Base-by-base conservation (phyloP, 2,113 vertebrate species). In the Rousettus leschenaultii region DNA sequence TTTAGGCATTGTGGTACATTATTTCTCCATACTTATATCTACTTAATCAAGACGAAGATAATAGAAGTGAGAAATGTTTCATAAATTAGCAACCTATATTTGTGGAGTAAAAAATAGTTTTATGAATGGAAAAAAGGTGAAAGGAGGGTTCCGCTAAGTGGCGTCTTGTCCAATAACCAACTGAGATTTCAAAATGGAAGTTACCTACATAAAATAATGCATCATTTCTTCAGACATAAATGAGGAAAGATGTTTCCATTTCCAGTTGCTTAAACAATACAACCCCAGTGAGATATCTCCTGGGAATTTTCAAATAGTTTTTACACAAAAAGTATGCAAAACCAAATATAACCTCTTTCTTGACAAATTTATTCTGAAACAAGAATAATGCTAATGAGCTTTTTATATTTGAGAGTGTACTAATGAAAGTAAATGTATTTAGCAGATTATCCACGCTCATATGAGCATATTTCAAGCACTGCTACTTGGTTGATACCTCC, bases 161-260 rank as follows among this genome's bases (percentile, higher is more conserved):
- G 53, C n/a, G 24, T 14, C 51, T 75, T 77, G 1, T 5, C 59
- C 35, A 30, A 43, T n/a, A 45, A 82, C 6, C 43, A 40, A 43
- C 0, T 6, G 33, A 30, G 45, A 88, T n/a, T 78, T 59, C 55
- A 30, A 80, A 86, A 74, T 18, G 24, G 33, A 88, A 74, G 33
- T 38, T 86, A 73, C 30, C 78, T 57, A 28, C 59, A 5, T 35
- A 53, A 73, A 95, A 91, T 74, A 73, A 84, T 18, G 43, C n/a
- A 77, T 71, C 61, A 40, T 70, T 78, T 63, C 93, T 86, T 53
- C 35, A 93, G 68, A 35, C 78, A 61, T 53, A 61, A 91, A 83
- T 8, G 45, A 96, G 91, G 51, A 83, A 68, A 74, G n/a, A 79
- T 83, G 73, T 19, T 79, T 92, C 55, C 48, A 70, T 86, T 82